Percentiles rank a stretch among this genome's conserved stretches.
Evolutionary conservation across 1,140 invertebrate genomes (phyloP).

Genomic region (Magallana ariakensis): DNA sequence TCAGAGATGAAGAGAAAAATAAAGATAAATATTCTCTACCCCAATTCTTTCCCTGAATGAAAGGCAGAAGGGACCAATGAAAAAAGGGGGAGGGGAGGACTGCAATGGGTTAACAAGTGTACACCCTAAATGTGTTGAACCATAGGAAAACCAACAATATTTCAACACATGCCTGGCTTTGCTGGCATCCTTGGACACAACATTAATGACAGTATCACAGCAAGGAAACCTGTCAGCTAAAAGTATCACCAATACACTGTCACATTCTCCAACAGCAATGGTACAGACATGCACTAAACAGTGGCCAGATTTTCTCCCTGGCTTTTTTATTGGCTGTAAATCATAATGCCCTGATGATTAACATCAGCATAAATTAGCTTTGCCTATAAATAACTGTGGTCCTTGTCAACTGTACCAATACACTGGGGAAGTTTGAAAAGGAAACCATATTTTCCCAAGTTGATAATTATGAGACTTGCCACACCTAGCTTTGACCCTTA

Average conservation of each 20-base stretch:
- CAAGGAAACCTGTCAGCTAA: not conserved
- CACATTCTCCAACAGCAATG: not conserved
- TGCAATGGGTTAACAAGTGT: too few relatives aligned
- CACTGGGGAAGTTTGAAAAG: not conserved
- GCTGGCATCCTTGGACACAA: not conserved
- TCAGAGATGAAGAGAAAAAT: too few relatives aligned
- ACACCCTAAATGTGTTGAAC: too few relatives aligned
- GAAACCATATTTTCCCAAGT: not conserved
- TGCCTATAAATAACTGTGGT: conserved; percentile 1
- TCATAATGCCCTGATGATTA: conserved; percentile 17
- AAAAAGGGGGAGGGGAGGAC: too few relatives aligned
- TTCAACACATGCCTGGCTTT: not conserved
- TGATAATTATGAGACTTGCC: not conserved
- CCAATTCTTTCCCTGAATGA: too few relatives aligned
- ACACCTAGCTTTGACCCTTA: not conserved
- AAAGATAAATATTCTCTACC: too few relatives aligned
- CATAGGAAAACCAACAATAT: not conserved
- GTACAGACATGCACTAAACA: not conserved
- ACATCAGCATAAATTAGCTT: conserved; percentile 15
- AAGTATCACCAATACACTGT: conserved; percentile 9
- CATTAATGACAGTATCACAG: not conserved
- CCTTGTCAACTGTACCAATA: not conserved
- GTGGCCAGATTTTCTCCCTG: not conserved
- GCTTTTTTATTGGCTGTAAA: not conserved
- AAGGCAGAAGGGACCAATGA: too few relatives aligned